phyloP scores from a whole-genome alignment of 2,113 vertebrate genomes.

The Psittacara wagleri region DNA sequence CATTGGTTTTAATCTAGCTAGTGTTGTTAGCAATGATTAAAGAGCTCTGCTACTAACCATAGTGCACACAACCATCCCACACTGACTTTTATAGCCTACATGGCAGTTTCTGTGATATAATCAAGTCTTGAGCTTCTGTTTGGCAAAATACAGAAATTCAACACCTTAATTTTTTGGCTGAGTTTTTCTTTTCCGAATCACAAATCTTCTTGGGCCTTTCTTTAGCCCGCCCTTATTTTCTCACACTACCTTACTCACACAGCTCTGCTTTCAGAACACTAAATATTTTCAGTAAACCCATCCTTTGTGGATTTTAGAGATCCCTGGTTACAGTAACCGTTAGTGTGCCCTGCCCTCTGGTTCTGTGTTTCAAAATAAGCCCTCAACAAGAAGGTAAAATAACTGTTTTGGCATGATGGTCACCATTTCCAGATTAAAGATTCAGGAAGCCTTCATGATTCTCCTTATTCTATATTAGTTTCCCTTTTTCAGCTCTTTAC shows the following conservation, averaged over 20 bases:
- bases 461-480: not conserved
- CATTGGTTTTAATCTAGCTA: fast-evolving
- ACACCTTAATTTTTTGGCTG: not conserved
- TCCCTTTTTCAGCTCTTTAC: not conserved
- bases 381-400: not conserved
- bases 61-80: not conserved
- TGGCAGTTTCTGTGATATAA: not conserved
- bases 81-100: not conserved
- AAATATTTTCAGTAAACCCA: not conserved
- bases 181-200: not conserved
- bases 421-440: not conserved
- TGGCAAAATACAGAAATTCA: not conserved
- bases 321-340: not conserved
- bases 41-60: not conserved
- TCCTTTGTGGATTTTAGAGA: not conserved
- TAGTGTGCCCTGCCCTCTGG: not conserved
- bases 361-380: not conserved
- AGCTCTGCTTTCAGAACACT: not conserved
- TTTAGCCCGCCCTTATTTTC: not conserved
- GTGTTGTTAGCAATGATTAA: not conserved
- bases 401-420: not conserved
- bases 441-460: not conserved
- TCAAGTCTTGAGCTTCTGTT: not conserved
- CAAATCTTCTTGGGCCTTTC: not conserved
- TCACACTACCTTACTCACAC: not conserved